phyloP scores from a whole-genome alignment of 1,140 invertebrate genomes.

The Diploscapter pachys region DNA sequence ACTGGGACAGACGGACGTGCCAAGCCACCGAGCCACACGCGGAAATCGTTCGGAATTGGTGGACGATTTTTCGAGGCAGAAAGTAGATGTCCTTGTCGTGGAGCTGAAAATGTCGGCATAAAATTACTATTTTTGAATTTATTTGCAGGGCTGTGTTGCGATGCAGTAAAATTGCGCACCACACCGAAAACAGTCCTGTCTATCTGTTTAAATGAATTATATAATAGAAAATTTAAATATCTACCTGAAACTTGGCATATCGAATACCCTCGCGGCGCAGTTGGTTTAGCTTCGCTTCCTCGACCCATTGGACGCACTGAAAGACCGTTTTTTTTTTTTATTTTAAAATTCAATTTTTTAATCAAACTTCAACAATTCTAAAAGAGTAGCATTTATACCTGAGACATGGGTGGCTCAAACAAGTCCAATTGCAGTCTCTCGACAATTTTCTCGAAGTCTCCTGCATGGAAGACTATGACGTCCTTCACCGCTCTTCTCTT shows the following conservation, averaged over 20 bases:
- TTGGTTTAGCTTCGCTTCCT: constrained; percentile 96
- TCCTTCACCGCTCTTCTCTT: constrained; percentile 88
- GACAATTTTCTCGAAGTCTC: constrained; percentile 84
- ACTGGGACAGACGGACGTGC: constrained; percentile 86
- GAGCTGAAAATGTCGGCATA: constrained; percentile 68
- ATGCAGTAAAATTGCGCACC: no score
- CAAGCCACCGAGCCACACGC: constrained; percentile 95
- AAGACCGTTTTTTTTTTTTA: constrained; percentile 5
- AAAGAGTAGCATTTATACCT: no score
- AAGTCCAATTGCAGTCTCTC: constrained; percentile 89
- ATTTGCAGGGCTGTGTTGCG: no score
- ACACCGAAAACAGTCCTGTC: no score
- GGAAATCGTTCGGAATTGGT: constrained; percentile 93
- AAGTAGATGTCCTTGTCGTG: constrained; percentile 98
- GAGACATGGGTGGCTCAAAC: constrained; percentile 91
- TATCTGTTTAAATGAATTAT: background rate
- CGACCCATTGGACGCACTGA: constrained; percentile 81
- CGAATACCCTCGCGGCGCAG: constrained; percentile 86
- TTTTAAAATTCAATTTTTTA: constrained; percentile 4
- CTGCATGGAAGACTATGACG: constrained; percentile 91
- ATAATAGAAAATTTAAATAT: background rate
- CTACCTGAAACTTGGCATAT: constrained; percentile 68
- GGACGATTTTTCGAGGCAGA: constrained; percentile 92
- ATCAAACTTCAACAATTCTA: constrained; percentile 46
- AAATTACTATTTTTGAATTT: background rate